phyloP scores from a whole-genome alignment of 2,888 invertebrate species.

The Leptinotarsa peninsularis region DNA sequence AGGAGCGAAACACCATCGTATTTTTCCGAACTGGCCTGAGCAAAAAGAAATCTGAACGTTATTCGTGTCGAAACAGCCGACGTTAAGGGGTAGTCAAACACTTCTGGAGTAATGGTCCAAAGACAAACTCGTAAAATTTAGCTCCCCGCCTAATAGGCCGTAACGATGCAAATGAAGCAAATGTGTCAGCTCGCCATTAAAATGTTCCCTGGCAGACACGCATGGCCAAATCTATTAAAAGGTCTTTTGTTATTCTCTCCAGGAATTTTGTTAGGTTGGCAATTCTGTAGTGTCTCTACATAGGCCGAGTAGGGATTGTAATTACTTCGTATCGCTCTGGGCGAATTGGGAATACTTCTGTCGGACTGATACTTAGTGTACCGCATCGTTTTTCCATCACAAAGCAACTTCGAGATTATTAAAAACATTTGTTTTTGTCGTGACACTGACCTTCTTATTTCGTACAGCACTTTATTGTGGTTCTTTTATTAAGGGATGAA shows the following conservation, averaged over 20 bases:
- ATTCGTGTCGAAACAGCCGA: slow-evolving; percentile 12
- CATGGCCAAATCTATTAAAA: slow-evolving; percentile 44
- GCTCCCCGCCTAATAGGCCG: slow-evolving; percentile 52
- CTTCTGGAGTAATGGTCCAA: slow-evolving; percentile 48
- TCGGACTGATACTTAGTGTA: background rate
- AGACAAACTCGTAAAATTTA: slow-evolving; percentile 40
- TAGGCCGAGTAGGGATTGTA: slow-evolving; percentile 31
- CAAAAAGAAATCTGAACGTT: slow-evolving; percentile 24
- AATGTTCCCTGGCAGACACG: slow-evolving; percentile 34
- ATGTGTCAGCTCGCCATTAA: slow-evolving; percentile 47
- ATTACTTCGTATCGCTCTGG: slow-evolving; percentile 26
- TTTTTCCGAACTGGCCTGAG: background rate
- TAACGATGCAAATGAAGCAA: slow-evolving; percentile 55
- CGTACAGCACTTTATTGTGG: no score
- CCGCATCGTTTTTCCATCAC: background rate
- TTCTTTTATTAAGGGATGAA: no score
- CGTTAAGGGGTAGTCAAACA: slow-evolving; percentile 34
- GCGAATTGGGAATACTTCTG: slow-evolving; percentile 26
- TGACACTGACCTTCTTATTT: no score
- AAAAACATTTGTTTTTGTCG: no score
- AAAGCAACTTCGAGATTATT: background rate
- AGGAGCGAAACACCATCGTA: background rate
- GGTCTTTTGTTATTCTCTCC: slow-evolving; percentile 37
- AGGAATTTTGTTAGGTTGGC: slow-evolving; percentile 38
- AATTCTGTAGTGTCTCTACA: slow-evolving; percentile 36